These are phyloP conservation scores for Lithophane ornitopus DNA, from an alignment of 2,888 invertebrate genomes.

Conservation along the genomic window DNA sequence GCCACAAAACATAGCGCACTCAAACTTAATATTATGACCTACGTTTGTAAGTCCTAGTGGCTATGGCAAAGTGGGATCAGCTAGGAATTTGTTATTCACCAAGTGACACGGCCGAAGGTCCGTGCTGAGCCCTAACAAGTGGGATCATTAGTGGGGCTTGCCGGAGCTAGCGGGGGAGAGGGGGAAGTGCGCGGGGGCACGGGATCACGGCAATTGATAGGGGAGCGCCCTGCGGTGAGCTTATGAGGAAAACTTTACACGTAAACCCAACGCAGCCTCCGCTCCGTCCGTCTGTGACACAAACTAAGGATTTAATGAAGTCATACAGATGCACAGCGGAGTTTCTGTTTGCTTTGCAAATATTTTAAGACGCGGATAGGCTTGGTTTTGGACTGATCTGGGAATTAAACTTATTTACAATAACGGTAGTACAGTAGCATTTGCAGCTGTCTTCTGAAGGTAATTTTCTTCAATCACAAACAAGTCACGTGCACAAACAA, in stretches of 20 bases:
- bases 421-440: background rate
- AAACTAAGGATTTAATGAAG: slow-evolving; percentile 78
- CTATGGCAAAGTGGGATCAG: slow-evolving; percentile 80
- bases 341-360: slow-evolving; percentile 45
- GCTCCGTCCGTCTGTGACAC: slow-evolving; percentile 68
- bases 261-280: slow-evolving; percentile 81
- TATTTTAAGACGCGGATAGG: slow-evolving; percentile 22
- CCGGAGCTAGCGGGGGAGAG: slow-evolving; percentile 64
- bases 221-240: slow-evolving; percentile 87
- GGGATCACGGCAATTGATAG: slow-evolving; percentile 85
- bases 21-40: slow-evolving; percentile 68
- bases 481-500: slow-evolving; percentile 55
- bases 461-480: slow-evolving; percentile 29
- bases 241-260: slow-evolving; percentile 89
- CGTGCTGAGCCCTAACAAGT: slow-evolving; percentile 89
- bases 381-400: slow-evolving; percentile 9
- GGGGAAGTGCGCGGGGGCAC: slow-evolving; percentile 60
- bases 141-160: slow-evolving; percentile 87
- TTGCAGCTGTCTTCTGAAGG: background rate
- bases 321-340: slow-evolving; percentile 71
- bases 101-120: slow-evolving; percentile 87
- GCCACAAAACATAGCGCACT: slow-evolving; percentile 48
- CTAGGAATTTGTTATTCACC: slow-evolving; percentile 89
- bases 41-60: slow-evolving; percentile 73
- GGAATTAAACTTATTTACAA: background rate